A percentile compares a stretch with the other conserved stretches of the same genome.
Evolutionary conservation across 2,888 invertebrate species (phyloP).

Genomic region (Leptogaster cylindrica): DNA sequence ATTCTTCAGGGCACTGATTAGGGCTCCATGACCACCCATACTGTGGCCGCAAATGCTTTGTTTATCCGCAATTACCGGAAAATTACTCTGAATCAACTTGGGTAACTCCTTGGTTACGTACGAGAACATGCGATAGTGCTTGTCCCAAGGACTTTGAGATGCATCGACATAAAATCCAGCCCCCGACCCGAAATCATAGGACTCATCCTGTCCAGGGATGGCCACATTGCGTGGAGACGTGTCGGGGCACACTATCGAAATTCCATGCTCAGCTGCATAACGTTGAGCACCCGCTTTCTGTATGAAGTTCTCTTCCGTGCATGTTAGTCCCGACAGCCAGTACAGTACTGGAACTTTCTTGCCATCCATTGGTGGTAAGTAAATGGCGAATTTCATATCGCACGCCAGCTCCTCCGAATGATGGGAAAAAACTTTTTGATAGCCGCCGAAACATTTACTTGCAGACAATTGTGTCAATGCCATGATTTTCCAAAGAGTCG

Average conservation of each 20-base stretch:
- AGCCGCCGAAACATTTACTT: slow-evolving; percentile 80
- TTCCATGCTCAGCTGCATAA: slow-evolving; percentile 80
- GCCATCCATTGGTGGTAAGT: slow-evolving; percentile 73
- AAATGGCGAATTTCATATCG: slow-evolving; percentile 88
- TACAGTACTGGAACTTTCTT: slow-evolving; percentile 77
- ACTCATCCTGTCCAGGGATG: slow-evolving; percentile 85
- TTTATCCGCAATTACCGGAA: slow-evolving; percentile 66
- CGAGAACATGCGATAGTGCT: slow-evolving; percentile 89
- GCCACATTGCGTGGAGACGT: slow-evolving; percentile 89
- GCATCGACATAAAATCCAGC: slow-evolving; percentile 96
- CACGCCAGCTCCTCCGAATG: slow-evolving; percentile 71
- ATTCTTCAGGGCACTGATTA: slow-evolving; percentile 84
- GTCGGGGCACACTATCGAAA: slow-evolving; percentile 89
- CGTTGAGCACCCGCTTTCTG: slow-evolving; percentile 89
- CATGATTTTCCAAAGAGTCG: slow-evolving; percentile 10
- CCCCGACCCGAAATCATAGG: slow-evolving; percentile 89
- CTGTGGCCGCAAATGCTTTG: slow-evolving; percentile 83
- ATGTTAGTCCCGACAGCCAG: slow-evolving; percentile 88
- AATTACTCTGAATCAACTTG: slow-evolving; percentile 73
- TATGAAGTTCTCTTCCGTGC: slow-evolving; percentile 91
- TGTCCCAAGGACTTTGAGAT: slow-evolving; percentile 82
- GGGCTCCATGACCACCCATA: slow-evolving; percentile 96
- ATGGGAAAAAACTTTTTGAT: slow-evolving; percentile 71
- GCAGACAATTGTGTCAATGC: slow-evolving; percentile 68
- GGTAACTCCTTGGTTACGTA: slow-evolving; percentile 85